Conservation (phyloP, 2,797 vertebrate species). For the Catostomus latipinnis region DNA sequence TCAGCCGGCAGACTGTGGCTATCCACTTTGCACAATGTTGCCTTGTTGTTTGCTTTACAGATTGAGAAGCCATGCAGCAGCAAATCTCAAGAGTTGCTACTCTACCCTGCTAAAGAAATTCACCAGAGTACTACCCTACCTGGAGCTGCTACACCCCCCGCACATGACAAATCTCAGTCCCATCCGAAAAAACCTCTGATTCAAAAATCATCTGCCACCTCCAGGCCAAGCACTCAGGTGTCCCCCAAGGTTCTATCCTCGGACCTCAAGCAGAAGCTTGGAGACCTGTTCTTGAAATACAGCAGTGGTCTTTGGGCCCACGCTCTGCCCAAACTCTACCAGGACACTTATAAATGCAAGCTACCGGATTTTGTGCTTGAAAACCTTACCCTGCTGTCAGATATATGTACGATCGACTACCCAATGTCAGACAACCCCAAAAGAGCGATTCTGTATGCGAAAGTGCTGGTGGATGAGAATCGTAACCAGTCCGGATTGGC, state of each 20-base stretch:
- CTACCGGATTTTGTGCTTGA: conserved; percentile 86
- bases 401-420: conserved; percentile 88
- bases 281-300: conserved; percentile 87
- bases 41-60: conserved; percentile 57
- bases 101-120: conserved; percentile 84
- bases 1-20: too few relatives aligned
- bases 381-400: conserved; percentile 85
- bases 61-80: conserved; percentile 80
- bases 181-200: conserved; percentile 57
- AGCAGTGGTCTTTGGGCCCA: conserved; percentile 92
- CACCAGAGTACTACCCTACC: conserved; percentile 52
- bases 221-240: conserved; percentile 62
- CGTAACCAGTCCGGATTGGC: conserved; percentile 66
- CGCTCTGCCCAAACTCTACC: conserved; percentile 91
- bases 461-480: conserved; percentile 76
- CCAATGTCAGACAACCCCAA: conserved; percentile 88
- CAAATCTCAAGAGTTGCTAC: conserved; percentile 82
- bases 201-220: conserved; percentile 56
- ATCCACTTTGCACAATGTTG: not conserved
- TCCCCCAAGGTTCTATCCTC: conserved; percentile 69
- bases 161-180: conserved; percentile 53
- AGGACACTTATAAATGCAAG: conserved; percentile 87
- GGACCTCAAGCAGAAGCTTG: conserved; percentile 85
- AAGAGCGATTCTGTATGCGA: conserved; percentile 92
- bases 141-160: conserved; percentile 34